Evolutionary conservation across 2,113 vertebrate genomes (phyloP).

Genomic region (Heloderma charlesbogerti): DNA sequence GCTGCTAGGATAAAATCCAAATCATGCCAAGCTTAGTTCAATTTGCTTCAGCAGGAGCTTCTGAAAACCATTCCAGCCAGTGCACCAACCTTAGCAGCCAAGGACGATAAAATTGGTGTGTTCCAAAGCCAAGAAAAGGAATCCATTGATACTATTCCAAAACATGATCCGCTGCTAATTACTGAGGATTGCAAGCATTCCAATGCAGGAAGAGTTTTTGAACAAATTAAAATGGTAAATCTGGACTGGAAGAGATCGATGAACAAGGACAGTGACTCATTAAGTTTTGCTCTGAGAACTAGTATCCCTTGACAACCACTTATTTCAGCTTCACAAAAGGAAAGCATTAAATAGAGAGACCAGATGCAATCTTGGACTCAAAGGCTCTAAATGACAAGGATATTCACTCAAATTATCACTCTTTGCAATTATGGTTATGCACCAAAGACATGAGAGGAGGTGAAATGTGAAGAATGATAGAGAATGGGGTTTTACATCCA

Average conservation of each 20-base stretch:
- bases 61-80: conserved; percentile 46
- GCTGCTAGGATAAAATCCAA: not conserved
- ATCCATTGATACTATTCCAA: conserved; percentile 27
- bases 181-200: not conserved
- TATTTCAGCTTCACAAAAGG: conserved; percentile 3
- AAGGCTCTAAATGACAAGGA: conserved; percentile 31
- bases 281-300: conserved; percentile 26
- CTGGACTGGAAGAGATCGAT: not conserved
- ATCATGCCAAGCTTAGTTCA: conserved; percentile 39
- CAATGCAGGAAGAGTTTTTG: not conserved
- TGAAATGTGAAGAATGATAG: conserved; percentile 4
- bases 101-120: conserved; percentile 35
- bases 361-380: conserved; percentile 24
- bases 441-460: conserved; percentile 1
- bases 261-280: conserved; percentile 34
- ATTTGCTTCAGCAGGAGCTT: conserved; percentile 34
- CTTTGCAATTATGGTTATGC: conserved; percentile 26
- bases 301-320: conserved; percentile 13
- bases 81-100: conserved; percentile 11
- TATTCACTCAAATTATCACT: conserved; percentile 36
- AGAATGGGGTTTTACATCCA: not conserved
- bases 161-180: conserved; percentile 46
- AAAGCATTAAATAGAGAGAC: not conserved
- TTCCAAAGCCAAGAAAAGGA: conserved; percentile 14
- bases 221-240: conserved; percentile 6